Evolutionary conservation across 1,140 invertebrate genomes (phyloP).

Genomic region (Formica selysi): DNA sequence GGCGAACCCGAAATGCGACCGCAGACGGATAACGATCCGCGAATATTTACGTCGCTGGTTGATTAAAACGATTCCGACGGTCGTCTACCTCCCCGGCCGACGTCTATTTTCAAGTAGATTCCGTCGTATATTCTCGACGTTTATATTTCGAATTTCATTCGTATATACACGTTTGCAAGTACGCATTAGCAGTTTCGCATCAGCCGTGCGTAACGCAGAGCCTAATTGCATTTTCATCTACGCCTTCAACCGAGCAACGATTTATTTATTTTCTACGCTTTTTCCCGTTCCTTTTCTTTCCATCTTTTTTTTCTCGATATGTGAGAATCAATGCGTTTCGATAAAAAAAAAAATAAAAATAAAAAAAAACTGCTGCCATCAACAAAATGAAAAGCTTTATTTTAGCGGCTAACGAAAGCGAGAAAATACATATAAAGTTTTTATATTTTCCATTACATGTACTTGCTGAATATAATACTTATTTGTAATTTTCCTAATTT

Average conservation of each 20-base stretch:
- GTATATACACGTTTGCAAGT: not conserved
- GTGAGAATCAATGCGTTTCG: slow-evolving; percentile 51
- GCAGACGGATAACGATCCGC: slow-evolving; percentile 52
- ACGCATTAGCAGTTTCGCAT: slow-evolving; percentile 60
- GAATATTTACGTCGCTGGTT: slow-evolving; percentile 56
- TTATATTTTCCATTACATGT: not conserved
- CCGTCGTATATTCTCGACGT: slow-evolving; percentile 40
- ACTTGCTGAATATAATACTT: not conserved
- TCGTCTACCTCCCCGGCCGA: slow-evolving; percentile 66
- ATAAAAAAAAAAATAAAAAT: not conserved
- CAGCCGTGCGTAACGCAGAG: slow-evolving; percentile 69
- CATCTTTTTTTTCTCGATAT: slow-evolving; percentile 17
- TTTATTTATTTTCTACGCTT: slow-evolving; percentile 41
- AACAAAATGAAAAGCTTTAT: not conserved
- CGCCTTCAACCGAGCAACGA: slow-evolving; percentile 39
- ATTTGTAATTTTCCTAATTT: not conserved
- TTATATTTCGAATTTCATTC: slow-evolving; percentile 71
- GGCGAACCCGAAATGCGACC: slow-evolving; percentile 36
- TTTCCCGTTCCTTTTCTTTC: slow-evolving; percentile 35
- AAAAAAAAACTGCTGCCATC: not conserved
- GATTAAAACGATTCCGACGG: slow-evolving; percentile 65
- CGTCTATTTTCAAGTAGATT: slow-evolving; percentile 71
- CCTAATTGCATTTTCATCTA: slow-evolving; percentile 75
- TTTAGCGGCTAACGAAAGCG: not conserved
- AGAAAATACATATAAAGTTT: not conserved